phyloP scores from a whole-genome alignment of 2,113 vertebrate genomes.

The human (Homo sapiens) region GRCh38 chr9:13160501-13161000 shows the following conservation, averaged over 20 bases:
- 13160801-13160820: not conserved
- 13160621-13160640: not conserved
- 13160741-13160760: not conserved
- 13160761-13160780: not conserved
- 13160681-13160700: not conserved
- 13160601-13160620: not conserved
- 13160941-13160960: not conserved
- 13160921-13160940: not conserved
- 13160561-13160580: not conserved
- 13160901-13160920: not conserved
- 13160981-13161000: not conserved
- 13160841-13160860: too few relatives aligned
- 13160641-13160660: not conserved
- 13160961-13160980: not conserved
- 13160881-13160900: not conserved
- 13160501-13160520: not conserved
- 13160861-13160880: not conserved
- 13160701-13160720: not conserved
- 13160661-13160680: not conserved
- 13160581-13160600: not conserved
- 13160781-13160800: not conserved
- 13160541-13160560: not conserved
- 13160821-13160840: not conserved
- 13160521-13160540: slow-evolving; percentile 10
- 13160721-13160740: not conserved